A percentile compares a stretch with the other conserved stretches of the same genome.
phyloP scores from a whole-genome alignment of 1,140 invertebrate species.

The Orchestia grillus region DNA sequence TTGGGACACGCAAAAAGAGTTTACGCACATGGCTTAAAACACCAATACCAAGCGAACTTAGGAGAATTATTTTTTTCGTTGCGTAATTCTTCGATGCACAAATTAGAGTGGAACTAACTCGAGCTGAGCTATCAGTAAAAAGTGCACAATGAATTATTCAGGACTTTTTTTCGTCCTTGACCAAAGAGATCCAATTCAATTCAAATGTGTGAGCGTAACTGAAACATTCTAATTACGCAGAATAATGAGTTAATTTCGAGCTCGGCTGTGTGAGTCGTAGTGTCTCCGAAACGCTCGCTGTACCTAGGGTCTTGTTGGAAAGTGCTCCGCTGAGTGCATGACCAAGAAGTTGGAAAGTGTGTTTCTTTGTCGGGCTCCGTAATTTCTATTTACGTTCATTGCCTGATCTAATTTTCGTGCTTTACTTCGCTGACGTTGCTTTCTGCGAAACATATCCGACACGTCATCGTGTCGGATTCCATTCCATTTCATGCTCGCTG shows the following conservation, averaged over 20 bases:
- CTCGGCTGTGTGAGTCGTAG: neutral
- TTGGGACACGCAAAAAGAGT: neutral
- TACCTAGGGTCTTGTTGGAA: neutral
- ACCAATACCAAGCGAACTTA: neutral
- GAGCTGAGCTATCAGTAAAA: neutral
- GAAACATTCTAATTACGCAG: neutral
- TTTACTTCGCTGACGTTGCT: neutral
- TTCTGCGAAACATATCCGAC: neutral
- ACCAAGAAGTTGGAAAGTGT: slow-evolving; percentile 7
- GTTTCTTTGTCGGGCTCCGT: neutral
- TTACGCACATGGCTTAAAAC: neutral
- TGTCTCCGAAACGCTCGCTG: neutral
- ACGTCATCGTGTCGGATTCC: neutral
- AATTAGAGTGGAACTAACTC: neutral
- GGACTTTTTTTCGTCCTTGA: neutral
- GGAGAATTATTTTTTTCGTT: too few species aligned
- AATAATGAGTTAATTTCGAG: neutral
- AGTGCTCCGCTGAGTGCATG: neutral
- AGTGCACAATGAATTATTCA: neutral
- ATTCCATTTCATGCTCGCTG: neutral
- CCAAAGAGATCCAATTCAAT: neutral
- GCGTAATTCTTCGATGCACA: too few species aligned
- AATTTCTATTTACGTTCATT: neutral
- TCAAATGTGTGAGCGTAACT: neutral
- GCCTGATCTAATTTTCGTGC: neutral